phyloP scores from a whole-genome alignment of 2,797 vertebrate species.

The Bradypodion pumilum region DNA sequence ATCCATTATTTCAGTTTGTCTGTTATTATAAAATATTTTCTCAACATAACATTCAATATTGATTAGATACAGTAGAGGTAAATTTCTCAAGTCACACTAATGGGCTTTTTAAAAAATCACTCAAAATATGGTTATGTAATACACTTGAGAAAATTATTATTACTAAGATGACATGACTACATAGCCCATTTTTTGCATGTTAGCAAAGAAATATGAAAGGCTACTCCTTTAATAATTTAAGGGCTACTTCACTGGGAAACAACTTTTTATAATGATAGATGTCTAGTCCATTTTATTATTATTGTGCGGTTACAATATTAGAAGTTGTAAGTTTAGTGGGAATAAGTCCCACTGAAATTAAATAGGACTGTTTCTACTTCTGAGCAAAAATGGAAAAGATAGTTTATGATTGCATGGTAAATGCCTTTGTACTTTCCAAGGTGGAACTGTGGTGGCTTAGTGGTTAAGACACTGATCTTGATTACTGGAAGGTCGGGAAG shows the following conservation, averaged over 20 bases:
- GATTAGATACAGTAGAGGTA: constrained; percentile 5
- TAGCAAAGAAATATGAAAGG: not conserved
- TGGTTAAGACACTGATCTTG: too few species aligned
- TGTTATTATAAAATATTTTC: constrained; percentile 11
- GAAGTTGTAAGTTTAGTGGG: not conserved
- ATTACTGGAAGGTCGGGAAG: too few species aligned
- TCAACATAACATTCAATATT: constrained; percentile 13
- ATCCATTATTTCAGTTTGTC: constrained; percentile 6
- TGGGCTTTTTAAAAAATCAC: not conserved
- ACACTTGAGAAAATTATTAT: not conserved
- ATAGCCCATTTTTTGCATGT: not conserved
- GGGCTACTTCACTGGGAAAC: not conserved
- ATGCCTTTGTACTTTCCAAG: not conserved
- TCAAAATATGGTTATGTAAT: not conserved
- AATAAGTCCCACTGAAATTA: not conserved
- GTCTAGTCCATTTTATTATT: not conserved
- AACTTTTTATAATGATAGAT: not conserved
- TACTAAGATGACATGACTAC: not conserved
- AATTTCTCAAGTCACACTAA: not conserved
- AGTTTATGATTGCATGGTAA: not conserved
- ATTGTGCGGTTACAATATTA: not conserved
- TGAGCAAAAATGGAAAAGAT: too few species aligned
- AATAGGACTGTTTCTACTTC: not conserved
- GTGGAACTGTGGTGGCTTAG: too few species aligned
- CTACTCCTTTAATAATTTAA: not conserved